A percentile compares a stretch with the other conserved stretches of the same genome.
Evolutionary conservation across 2,888 invertebrate genomes (phyloP).

Genomic region (Drosophila birchii): DNA sequence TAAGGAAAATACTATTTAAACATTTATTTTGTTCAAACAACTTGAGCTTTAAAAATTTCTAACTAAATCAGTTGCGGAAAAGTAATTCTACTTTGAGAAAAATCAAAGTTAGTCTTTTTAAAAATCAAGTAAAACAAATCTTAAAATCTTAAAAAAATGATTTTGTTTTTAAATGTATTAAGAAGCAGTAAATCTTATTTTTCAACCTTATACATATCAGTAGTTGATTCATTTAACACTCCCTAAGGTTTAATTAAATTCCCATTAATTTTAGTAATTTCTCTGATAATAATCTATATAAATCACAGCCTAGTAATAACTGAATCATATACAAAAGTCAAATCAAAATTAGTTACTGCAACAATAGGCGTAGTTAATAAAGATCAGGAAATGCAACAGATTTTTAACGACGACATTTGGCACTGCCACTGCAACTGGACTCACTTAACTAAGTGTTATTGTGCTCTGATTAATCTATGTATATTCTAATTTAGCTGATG

Average conservation of each 20-base stretch:
- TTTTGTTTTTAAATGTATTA: not conserved
- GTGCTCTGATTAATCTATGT: constrained; percentile 60
- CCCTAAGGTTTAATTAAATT: too few species aligned
- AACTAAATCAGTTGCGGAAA: too few species aligned
- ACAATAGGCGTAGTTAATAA: constrained; percentile 18
- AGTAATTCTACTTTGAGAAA: not conserved
- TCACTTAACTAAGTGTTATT: constrained; percentile 44
- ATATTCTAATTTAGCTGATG: constrained; percentile 64
- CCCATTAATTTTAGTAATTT: not conserved
- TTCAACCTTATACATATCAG: not conserved
- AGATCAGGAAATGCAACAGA: constrained; percentile 46
- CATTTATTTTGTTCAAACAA: too few species aligned
- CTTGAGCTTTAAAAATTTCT: not conserved
- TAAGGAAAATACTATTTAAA: too few species aligned
- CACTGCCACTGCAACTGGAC: constrained; percentile 27
- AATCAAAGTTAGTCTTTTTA: not conserved
- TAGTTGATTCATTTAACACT: not conserved
- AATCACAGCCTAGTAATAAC: not conserved
- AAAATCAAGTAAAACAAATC: not conserved
- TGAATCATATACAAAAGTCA: not conserved
- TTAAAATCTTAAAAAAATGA: not conserved
- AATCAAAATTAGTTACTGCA: constrained; percentile 1
- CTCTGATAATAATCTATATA: not conserved
- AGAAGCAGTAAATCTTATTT: not conserved
- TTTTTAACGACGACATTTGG: constrained; percentile 26